A percentile compares a stretch with the other conserved stretches of the same genome.
These are phyloP conservation scores for Apis cerana DNA, from an alignment of 1,140 invertebrate genomes.

Conservation along the genomic window DNA sequence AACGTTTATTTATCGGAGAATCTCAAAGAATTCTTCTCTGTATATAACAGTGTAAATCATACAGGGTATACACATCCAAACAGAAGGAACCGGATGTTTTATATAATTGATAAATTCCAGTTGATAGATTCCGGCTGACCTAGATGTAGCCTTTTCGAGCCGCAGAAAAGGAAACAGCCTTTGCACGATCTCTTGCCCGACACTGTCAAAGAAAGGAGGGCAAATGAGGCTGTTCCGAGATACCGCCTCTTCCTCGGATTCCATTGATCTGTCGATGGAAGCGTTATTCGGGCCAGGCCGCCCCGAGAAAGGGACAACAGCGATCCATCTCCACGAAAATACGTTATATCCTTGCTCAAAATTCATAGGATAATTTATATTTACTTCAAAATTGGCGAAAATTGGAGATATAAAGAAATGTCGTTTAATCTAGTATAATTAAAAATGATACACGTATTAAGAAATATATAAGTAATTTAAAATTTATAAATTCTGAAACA, in stretches of 20 bases:
- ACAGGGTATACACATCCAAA: no score
- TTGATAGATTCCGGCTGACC: conserved; percentile 64
- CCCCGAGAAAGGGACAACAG: conserved; percentile 17
- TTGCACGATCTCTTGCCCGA: conserved; percentile 38
- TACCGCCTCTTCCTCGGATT: conserved; percentile 68
- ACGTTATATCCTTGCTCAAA: neutral
- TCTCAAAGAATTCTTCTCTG: no score
- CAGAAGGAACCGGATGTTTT: conserved; percentile 53
- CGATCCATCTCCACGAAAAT: neutral
- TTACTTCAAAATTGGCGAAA: no score
- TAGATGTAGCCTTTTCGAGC: conserved; percentile 61
- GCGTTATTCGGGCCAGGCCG: conserved; percentile 51
- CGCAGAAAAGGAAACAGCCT: neutral
- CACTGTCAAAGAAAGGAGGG: conserved; percentile 48
- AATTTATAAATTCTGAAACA: no score
- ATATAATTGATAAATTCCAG: conserved; percentile 71
- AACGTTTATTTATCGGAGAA: no score
- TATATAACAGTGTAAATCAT: no score
- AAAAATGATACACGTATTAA: no score
- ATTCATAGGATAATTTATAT: no score
- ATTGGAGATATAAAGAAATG: no score
- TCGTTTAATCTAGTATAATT: no score
- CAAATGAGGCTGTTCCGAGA: conserved; percentile 45
- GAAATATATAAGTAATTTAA: no score
- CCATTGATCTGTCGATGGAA: conserved; percentile 64